Percentiles rank a stretch among this genome's conserved stretches.
phyloP scores from a whole-genome alignment of 37 sponge, comb jelly and placozoan species.

The Ephydatia muelleri region DNA sequence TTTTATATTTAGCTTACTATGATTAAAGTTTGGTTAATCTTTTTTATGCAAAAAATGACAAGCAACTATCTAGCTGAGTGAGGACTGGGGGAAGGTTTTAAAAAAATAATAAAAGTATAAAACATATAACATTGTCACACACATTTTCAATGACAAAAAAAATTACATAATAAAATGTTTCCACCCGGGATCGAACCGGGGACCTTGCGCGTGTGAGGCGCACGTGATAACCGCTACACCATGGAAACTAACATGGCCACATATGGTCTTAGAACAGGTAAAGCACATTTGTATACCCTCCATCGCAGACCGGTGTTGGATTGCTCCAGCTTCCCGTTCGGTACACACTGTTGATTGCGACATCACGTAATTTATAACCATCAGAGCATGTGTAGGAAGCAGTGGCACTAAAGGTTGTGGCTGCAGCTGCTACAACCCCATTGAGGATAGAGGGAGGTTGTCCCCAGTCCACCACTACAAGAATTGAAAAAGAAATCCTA shows the following conservation, averaged over 20 bases:
- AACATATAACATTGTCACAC: too few relatives aligned
- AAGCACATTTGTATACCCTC: not conserved
- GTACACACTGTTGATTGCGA: slow-evolving; percentile 13
- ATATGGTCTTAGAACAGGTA: too few relatives aligned
- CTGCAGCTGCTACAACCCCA: not conserved
- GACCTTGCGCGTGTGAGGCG: slow-evolving; percentile 59
- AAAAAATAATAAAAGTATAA: too few relatives aligned
- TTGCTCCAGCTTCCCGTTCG: slow-evolving; percentile 55
- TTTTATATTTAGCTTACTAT: too few relatives aligned
- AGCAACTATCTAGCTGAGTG: too few relatives aligned
- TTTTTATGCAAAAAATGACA: too few relatives aligned
- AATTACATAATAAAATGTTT: not conserved
- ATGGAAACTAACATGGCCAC: not conserved
- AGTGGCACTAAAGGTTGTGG: slow-evolving; percentile 7
- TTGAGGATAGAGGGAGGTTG: slow-evolving; percentile 29
- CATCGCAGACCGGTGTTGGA: slow-evolving; percentile 17
- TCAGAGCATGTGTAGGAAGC: slow-evolving; percentile 16
- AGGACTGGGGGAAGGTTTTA: too few relatives aligned
- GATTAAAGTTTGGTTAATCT: too few relatives aligned
- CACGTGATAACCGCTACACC: slow-evolving; percentile 46
- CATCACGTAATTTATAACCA: slow-evolving; percentile 6
- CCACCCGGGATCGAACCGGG: slow-evolving; percentile 58
- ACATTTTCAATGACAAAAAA: too few relatives aligned
- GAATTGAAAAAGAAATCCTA: not conserved
- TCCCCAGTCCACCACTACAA: slow-evolving; percentile 41